These are phyloP conservation scores for Ardeotis arabs DNA, from an alignment of 2,113 vertebrate genomes.

Conservation along the genomic window DNA sequence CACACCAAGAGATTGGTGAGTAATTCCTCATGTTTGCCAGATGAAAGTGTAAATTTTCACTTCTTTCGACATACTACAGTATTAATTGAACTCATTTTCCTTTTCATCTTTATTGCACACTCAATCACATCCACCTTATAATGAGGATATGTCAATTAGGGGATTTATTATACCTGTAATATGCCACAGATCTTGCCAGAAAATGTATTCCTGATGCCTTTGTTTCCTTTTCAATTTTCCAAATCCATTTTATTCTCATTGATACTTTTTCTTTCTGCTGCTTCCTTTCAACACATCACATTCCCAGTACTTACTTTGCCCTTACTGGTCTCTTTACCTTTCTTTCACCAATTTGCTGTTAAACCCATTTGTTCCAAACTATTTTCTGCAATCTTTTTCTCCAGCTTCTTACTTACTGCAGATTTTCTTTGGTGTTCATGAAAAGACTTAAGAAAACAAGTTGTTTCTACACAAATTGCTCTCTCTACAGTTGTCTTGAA, in stretches of 20 bases:
- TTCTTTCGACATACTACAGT: not conserved
- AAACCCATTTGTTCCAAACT: not conserved
- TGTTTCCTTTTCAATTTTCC: not conserved
- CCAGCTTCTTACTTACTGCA: not conserved
- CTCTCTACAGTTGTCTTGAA: not conserved
- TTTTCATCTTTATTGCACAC: not conserved
- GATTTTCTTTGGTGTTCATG: not conserved
- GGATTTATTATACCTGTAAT: not conserved
- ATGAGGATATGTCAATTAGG: not conserved
- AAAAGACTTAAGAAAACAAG: not conserved
- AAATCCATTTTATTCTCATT: not conserved
- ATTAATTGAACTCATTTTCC: not conserved
- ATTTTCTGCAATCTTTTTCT: not conserved
- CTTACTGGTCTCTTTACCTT: not conserved
- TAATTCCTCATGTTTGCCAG: not conserved
- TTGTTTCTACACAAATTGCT: not conserved
- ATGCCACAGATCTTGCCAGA: not conserved
- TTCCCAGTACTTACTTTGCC: not conserved
- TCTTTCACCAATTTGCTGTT: not conserved
- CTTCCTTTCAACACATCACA: not conserved
- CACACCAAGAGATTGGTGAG: not conserved
- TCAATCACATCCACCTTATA: not conserved
- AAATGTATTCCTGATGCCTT: not conserved
- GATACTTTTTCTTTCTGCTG: not conserved
- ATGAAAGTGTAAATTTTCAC: not conserved